Percentiles rank a stretch among this genome's conserved stretches.
Evolutionary conservation across 2,888 invertebrate species (phyloP).

Genomic region (Pyralis farinalis): DNA sequence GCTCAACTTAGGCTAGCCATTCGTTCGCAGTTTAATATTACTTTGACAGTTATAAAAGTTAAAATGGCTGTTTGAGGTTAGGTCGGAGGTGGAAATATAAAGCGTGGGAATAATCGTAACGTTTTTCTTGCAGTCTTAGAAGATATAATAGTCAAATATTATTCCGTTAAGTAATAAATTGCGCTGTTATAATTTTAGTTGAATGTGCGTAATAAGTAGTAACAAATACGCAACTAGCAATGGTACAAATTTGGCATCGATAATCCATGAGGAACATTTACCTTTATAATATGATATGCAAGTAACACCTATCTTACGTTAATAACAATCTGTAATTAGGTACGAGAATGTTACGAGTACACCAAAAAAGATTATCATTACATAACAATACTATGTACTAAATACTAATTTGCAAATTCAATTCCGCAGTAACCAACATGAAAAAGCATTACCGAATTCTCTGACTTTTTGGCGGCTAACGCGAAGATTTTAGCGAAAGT

Average conservation of each 20-base stretch:
- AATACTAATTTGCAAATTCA: not conserved
- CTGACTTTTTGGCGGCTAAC: not conserved
- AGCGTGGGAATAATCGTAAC: conserved; percentile 52
- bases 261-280: too few species aligned
- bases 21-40: conserved; percentile 39
- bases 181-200: too few species aligned
- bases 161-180: not conserved
- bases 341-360: too few species aligned
- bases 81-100: conserved; percentile 62
- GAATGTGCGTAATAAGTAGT: too few species aligned
- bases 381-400: too few species aligned
- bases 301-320: too few species aligned
- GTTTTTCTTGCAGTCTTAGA: not conserved
- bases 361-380: too few species aligned
- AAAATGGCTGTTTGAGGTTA: conserved; percentile 49
- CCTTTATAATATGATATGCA: too few species aligned
- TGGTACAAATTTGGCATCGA: too few species aligned
- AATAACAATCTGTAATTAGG: too few species aligned
- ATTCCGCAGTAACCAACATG: not conserved
- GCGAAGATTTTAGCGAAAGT: conserved; percentile 48
- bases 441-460: not conserved
- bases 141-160: not conserved
- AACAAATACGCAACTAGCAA: too few species aligned
- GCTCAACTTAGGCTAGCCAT: conserved; percentile 36
- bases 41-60: conserved; percentile 64